A percentile compares a stretch with the other conserved stretches of the same genome.
phyloP scores from a whole-genome alignment of 2,888 invertebrate genomes.

The Pimpla rufipes region DNA sequence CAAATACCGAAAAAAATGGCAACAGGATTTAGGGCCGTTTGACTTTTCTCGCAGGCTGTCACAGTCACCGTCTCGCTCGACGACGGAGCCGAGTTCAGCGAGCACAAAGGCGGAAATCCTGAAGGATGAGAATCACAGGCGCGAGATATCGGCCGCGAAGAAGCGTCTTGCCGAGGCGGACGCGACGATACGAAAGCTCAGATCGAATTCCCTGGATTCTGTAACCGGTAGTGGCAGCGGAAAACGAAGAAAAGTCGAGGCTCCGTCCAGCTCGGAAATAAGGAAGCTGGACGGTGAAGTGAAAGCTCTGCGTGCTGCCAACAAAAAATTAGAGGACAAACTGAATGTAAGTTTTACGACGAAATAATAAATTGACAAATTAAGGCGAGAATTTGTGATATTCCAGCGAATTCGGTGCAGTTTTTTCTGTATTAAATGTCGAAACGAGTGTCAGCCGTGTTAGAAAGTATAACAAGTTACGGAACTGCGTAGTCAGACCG shows the following conservation, averaged over 20 bases:
- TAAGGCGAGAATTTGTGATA: neutral
- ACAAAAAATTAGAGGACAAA: constrained; percentile 89
- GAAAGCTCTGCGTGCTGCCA: constrained; percentile 88
- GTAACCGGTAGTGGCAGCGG: constrained; percentile 43
- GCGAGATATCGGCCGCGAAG: constrained; percentile 75
- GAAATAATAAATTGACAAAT: neutral
- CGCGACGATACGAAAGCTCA: constrained; percentile 74
- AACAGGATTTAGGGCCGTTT: neutral
- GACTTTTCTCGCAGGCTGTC: constrained; percentile 62
- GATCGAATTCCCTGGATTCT: constrained; percentile 68
- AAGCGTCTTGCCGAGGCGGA: constrained; percentile 79
- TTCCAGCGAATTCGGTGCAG: neutral
- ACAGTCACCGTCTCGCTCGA: constrained; percentile 68
- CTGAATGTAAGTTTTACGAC: constrained; percentile 86
- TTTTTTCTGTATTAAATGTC: neutral
- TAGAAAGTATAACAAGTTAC: constrained; percentile 26
- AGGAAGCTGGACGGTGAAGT: constrained; percentile 87
- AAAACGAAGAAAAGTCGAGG: constrained; percentile 62
- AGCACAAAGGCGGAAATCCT: constrained; percentile 73
- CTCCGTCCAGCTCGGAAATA: constrained; percentile 79
- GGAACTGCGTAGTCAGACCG: neutral
- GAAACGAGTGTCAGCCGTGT: neutral
- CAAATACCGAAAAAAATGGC: neutral
- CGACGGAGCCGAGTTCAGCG: constrained; percentile 57
- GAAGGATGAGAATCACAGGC: constrained; percentile 77